Percentiles rank a stretch among this genome's conserved stretches.
Conservation (phyloP, 2,113 vertebrate genomes). For the Pycnonotus jocosus region DNA sequence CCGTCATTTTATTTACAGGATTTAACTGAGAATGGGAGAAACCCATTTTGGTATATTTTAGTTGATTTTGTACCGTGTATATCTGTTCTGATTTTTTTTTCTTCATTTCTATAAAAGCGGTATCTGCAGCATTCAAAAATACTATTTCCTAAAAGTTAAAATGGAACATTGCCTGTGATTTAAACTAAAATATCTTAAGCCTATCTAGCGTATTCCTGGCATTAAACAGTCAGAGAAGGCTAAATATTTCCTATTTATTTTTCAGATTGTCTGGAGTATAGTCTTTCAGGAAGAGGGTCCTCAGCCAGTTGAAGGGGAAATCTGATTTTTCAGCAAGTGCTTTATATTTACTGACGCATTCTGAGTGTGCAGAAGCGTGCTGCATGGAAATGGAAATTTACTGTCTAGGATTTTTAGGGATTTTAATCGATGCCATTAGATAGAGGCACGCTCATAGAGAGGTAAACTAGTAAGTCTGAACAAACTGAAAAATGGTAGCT, state of each 20-base stretch:
- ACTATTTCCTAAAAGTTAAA: not conserved
- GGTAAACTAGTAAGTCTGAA: conserved; percentile 56
- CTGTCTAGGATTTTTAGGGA: conserved; percentile 61
- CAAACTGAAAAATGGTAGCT: conserved; percentile 69
- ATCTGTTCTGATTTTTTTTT: not conserved
- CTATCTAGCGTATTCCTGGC: not conserved
- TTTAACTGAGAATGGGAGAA: not conserved
- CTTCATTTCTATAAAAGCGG: not conserved
- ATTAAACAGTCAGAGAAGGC: not conserved
- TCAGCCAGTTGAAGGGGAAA: conserved; percentile 36
- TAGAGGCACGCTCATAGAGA: conserved; percentile 18
- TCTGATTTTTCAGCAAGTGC: not conserved
- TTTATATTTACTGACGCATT: conserved; percentile 48
- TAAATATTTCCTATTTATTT: conserved; percentile 58
- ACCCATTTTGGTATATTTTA: not conserved
- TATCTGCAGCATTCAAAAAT: not conserved
- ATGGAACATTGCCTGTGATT: not conserved
- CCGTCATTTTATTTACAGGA: not conserved
- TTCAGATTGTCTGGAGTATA: conserved; percentile 45
- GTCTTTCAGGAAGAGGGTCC: conserved; percentile 16
- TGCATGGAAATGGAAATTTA: conserved; percentile 50
- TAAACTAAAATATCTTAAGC: conserved; percentile 13
- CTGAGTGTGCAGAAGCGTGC: not conserved
- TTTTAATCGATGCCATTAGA: conserved; percentile 61
- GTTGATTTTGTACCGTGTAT: not conserved